These are phyloP conservation scores for Metridium senile DNA, from an alignment of 92 coral and sea anemone genomes.

Conservation along the genomic window DNA sequence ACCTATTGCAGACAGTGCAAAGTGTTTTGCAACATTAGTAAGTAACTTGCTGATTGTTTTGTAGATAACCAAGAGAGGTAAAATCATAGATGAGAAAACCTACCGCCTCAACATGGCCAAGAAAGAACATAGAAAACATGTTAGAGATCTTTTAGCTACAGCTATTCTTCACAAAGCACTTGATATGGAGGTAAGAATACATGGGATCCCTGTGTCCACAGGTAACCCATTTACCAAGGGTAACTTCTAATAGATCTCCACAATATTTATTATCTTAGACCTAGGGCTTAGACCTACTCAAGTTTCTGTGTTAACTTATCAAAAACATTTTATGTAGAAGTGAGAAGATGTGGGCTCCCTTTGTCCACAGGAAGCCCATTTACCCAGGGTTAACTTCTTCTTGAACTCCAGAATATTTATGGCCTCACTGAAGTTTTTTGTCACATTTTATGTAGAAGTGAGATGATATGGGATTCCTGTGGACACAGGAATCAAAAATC, in stretches of 20 bases:
- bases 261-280: not conserved
- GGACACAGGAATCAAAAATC: too few species aligned
- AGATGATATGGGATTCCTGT: not conserved
- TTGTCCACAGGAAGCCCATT: slow-evolving; percentile 8
- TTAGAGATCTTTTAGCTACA: slow-evolving; percentile 92
- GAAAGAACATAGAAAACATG: slow-evolving; percentile 95
- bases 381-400: not conserved
- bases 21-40: too few species aligned
- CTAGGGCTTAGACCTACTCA: not conserved
- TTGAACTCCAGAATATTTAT: not conserved
- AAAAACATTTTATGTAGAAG: too few species aligned
- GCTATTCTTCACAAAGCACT: slow-evolving; percentile 98
- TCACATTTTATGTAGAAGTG: too few species aligned
- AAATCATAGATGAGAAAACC: slow-evolving; percentile 87
- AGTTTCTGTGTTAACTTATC: too few species aligned
- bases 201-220: slow-evolving; percentile 12
- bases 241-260: not conserved
- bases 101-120: slow-evolving; percentile 96
- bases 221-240: slow-evolving; percentile 6
- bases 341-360: too few species aligned
- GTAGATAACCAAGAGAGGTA: slow-evolving; percentile 81
- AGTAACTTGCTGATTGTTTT: too few species aligned
- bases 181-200: slow-evolving; percentile 82
- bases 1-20: too few species aligned
- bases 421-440: too few species aligned